Conservation (phyloP, 2,888 invertebrate genomes). For the Amphiduros pacificus region DNA sequence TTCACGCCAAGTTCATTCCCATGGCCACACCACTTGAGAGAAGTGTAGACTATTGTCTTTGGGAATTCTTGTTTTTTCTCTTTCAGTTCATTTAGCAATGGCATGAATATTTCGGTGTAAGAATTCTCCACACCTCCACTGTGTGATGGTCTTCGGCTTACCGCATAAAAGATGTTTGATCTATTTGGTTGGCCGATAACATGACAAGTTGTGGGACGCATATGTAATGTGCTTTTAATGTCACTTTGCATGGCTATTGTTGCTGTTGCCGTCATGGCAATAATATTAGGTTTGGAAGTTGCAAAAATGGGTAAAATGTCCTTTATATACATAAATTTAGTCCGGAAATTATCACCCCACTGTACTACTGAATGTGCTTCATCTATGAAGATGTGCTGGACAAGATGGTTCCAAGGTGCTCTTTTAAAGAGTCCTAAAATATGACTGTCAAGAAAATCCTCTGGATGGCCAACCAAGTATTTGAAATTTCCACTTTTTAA, state of each 20-base stretch:
- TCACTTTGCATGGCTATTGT: background rate
- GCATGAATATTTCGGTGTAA: background rate
- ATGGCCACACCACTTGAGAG: background rate
- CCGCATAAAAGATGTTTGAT: background rate
- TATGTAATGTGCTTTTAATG: background rate
- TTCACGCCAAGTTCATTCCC: background rate
- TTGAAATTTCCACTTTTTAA: background rate
- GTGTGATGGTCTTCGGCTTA: background rate
- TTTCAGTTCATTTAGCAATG: background rate
- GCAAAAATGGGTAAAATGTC: background rate
- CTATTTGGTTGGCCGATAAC: background rate
- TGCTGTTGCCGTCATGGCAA: background rate
- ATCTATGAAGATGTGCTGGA: slow-evolving; percentile 9
- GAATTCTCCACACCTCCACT: background rate
- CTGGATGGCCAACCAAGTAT: slow-evolving; percentile 6
- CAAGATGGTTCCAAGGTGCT: background rate
- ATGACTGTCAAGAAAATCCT: background rate
- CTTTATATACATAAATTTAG: background rate
- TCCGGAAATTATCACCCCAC: slow-evolving; percentile 22
- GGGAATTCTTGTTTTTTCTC: background rate
- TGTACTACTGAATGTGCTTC: slow-evolving; percentile 15
- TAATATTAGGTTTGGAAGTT: background rate
- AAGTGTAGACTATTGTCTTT: background rate
- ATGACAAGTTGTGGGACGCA: too few species aligned
- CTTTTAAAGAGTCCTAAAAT: background rate